Evolutionary conservation across 1,140 invertebrate genomes (phyloP).

Genomic region (Zaprionus lachaisei): DNA sequence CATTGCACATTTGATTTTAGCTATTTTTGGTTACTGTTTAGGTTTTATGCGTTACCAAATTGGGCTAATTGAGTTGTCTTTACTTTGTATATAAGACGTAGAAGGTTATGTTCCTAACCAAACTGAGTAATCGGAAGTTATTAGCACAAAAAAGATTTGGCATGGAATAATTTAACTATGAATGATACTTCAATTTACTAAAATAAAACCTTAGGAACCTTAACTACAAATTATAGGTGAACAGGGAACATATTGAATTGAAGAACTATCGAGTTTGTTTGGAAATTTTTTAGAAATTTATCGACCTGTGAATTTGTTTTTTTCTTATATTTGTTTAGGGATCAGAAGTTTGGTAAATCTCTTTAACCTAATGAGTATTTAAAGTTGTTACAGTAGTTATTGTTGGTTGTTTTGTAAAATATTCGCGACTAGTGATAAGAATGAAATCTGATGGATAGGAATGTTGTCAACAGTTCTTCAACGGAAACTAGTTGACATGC

Average conservation of each 20-base stretch:
- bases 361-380: too few relatives aligned
- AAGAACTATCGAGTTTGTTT: neutral
- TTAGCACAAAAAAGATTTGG: neutral
- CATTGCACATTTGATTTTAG: neutral
- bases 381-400: too few relatives aligned
- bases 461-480: neutral
- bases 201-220: too few relatives aligned
- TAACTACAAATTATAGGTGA: neutral
- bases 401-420: too few relatives aligned
- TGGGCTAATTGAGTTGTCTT: constrained; percentile 4
- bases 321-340: too few relatives aligned
- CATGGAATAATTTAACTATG: neutral
- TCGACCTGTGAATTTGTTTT: too few relatives aligned
- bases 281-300: too few relatives aligned
- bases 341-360: too few relatives aligned
- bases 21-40: constrained; percentile 10
- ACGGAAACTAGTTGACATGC: neutral
- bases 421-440: neutral
- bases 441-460: neutral
- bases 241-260: neutral
- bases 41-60: constrained; percentile 9
- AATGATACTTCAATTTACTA: too few relatives aligned
- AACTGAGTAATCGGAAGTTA: neutral
- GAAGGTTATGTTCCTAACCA: neutral
- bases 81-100: neutral